Base-by-base conservation (phyloP, 2,113 vertebrate genomes). In the Burhinus bistriatus region DNA sequence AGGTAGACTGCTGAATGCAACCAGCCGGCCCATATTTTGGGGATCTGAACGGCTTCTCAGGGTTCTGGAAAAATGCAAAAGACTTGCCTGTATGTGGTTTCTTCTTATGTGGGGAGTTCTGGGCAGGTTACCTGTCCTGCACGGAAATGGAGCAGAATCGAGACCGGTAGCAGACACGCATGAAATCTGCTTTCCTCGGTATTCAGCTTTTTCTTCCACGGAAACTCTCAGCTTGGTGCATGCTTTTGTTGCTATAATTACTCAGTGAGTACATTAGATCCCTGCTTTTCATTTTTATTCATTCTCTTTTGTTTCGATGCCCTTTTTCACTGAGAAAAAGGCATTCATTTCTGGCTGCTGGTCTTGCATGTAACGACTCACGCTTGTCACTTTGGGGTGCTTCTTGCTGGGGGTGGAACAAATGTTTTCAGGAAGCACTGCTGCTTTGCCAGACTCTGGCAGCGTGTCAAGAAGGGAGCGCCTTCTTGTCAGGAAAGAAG, bases 51-150 rank as follows among this genome's bases (percentile, higher is more conserved):
- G 21, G 22, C 6, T 88, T 85, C 26, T 83, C 15, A 52, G 30
- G 32, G 14, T 38, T 59, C 40, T 76, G 47, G 30, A 18, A 49
- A 25, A 89, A 30, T 5, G 21, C 13, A 54, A 26, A 11, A 34
- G 6, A 20, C 19, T 76, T 64, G 13, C 7, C 21, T 14, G 15
- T 18, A 7, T 9, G 42, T 55, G 29, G 1, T 30, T 82, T 64
- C 34, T 36, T 38, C 26, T 58, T 22, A 5, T 0, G 0, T 7
- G 29, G 23, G 29, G 32, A 40, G 13, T 7, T 58, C 27, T 40
- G 58, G 58, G 15, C 26, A 27, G 11, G 6, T 52, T 52, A 47
- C 40, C 6, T 5, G 8, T 3, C 9, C 54, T 26, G 2, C 12
- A 2, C 6, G 22, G 57, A 59, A 32, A 22, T 1, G 36, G 47